Base-by-base conservation (phyloP, 2,888 invertebrate genomes). In the Drosophila mimica region DNA sequence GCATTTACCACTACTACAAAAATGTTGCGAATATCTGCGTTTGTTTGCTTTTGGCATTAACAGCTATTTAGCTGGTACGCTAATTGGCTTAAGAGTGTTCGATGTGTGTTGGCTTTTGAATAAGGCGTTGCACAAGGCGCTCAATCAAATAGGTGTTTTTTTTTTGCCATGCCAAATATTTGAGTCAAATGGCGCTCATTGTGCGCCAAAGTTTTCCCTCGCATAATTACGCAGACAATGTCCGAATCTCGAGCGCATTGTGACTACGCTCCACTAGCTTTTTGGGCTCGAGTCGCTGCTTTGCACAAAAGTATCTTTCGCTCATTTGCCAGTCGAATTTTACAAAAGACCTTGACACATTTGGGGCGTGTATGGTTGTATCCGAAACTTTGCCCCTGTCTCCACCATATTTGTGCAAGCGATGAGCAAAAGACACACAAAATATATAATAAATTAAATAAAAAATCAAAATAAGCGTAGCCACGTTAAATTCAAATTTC, bases 331-430 rank as follows among this genome's bases (percentile, higher is more conserved):
- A 79, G 88, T 77, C 78, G 70, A 70, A 71, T 66, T 82, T 90
- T 87, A 87, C 86, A 83, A 69, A 62, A 79, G 86, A 82, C 87
- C 87, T 87, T 87, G 87, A 88, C 90, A 88, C 82, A 90, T 90
- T 88, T 90, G 86, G 65, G 58, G 57, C 62, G 75, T 68, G 57
- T 76, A 69, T 78, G 40, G 60, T 65, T 76, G 59, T 76, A 68
- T 53, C 57, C 71, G 72, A 83, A 82, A 70, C 80, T 71, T 71
- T 83, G 62, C 64, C 43, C 56, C 54, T 71, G 54, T 61, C 61
- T 54, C 34, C 46, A 57, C 67, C 28, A 64, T 63, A 57, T 69
- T 68, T 79, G 64, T 61, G 59, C 53, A 60, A 59, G 48, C 60
- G 58, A 28, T 66, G 53, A 74, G 53, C 53, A 40, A 64, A 57